phyloP scores from a whole-genome alignment of 2,888 invertebrate species.

The Orthonychiurus folsomi region DNA sequence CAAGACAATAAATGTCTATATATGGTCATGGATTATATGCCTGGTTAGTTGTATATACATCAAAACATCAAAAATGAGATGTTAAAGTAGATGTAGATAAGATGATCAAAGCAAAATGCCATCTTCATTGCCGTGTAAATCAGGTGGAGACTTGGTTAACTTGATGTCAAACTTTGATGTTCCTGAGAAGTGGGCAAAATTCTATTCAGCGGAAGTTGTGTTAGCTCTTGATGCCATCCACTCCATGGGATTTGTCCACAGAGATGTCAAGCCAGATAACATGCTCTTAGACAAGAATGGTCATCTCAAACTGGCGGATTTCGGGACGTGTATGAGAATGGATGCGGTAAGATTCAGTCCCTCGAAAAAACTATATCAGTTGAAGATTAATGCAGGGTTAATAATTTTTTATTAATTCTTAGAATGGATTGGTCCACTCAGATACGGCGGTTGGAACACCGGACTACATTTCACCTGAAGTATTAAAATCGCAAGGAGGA shows the following conservation, averaged over 20 bases:
- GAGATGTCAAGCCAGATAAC: constrained; percentile 97
- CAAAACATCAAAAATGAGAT: no score
- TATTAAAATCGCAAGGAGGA: constrained; percentile 84
- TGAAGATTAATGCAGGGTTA: background rate
- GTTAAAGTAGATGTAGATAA: no score
- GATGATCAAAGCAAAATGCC: no score
- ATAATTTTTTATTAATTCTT: constrained; percentile 18
- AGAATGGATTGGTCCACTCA: constrained; percentile 88
- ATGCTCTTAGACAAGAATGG: constrained; percentile 93
- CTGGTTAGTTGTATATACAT: constrained; percentile 48
- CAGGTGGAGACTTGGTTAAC: constrained; percentile 94
- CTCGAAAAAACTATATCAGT: background rate
- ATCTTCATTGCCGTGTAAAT: no score
- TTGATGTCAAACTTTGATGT: constrained; percentile 98
- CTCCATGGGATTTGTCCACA: constrained; percentile 83
- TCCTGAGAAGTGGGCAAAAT: constrained; percentile 90
- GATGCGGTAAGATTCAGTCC: constrained; percentile 53
- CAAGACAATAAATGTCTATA: constrained; percentile 94
- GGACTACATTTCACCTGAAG: constrained; percentile 98
- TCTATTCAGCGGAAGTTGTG: constrained; percentile 96
- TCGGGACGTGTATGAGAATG: constrained; percentile 99
- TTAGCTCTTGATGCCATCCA: constrained; percentile 96
- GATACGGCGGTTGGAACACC: constrained; percentile 99
- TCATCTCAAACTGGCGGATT: constrained; percentile 97
- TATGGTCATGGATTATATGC: constrained; percentile 99